Conservation (phyloP, 2,888 invertebrate species). For the Pandemis cinnamomeana region DNA sequence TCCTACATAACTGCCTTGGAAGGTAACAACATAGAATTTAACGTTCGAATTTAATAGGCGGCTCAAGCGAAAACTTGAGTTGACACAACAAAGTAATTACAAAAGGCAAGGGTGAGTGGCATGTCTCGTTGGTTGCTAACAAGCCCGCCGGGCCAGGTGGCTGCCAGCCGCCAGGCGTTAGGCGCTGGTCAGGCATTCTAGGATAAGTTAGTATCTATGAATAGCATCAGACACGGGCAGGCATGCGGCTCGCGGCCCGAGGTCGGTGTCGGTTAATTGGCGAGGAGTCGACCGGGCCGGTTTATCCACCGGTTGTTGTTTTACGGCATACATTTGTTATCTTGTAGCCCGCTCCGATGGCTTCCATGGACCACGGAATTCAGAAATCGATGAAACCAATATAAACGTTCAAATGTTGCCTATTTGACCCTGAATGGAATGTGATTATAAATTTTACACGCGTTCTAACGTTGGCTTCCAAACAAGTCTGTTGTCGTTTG, state of each 20-base stretch:
- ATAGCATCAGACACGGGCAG: slow-evolving; percentile 62
- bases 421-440: slow-evolving; percentile 17
- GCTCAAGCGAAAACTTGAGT: slow-evolving; percentile 13
- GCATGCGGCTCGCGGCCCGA: slow-evolving; percentile 62
- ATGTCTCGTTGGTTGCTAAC: slow-evolving; percentile 17
- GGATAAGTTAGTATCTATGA: slow-evolving; percentile 58
- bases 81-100: slow-evolving; percentile 42
- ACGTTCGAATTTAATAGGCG: slow-evolving; percentile 13
- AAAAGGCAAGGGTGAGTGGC: slow-evolving; percentile 36
- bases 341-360: slow-evolving; percentile 16
- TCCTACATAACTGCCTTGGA: neutral
- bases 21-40: neutral
- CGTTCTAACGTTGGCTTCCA: neutral
- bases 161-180: slow-evolving; percentile 20
- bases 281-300: slow-evolving; percentile 69
- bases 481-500: neutral
- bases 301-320: slow-evolving; percentile 73
- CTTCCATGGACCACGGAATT: slow-evolving; percentile 9
- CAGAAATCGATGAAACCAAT: slow-evolving; percentile 6
- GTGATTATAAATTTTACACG: slow-evolving; percentile 19
- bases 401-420: slow-evolving; percentile 5
- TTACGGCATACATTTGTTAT: slow-evolving; percentile 71
- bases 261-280: slow-evolving; percentile 82
- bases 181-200: slow-evolving; percentile 42
- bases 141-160: slow-evolving; percentile 31